Base-by-base conservation (phyloP, 92 coral and sea anemone genomes). In the Palythoa grandiflora region DNA sequence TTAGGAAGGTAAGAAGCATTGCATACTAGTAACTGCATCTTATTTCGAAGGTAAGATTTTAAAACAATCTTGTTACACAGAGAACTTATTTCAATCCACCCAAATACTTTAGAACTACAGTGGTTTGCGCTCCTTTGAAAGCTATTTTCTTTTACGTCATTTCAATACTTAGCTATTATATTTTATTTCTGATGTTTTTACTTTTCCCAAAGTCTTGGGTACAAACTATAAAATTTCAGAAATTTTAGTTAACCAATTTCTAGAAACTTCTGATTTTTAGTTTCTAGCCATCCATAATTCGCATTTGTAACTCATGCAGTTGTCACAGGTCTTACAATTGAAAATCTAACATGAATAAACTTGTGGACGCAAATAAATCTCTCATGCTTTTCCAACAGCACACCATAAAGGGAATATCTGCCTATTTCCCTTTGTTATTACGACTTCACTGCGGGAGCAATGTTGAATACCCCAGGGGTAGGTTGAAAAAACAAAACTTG, bases 321-420 rank as follows among this genome's bases (percentile, higher is more conserved):
- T 28, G 28, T 0, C 28, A 28, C 0, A 28, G 28, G 28, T 28
- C 28, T 28, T 28, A 28, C 50, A 44, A 44, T 44, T 44, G 50
- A 44, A 44, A 44, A 44, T 44, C 6, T 12, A 21, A 68, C 40
- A 0, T 28, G 1, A 68, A 68, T 9, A 20, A 6, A 4, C n/a
- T 28, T 35, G 13, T 20, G 74, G 74, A 6, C 10, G 74, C 8
- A 70, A 35, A 37, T 70, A 28, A 70, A 35, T 35, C 21, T 15
- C 11, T 28, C 5, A 8, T 5, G 39, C 9, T 70, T 13, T 70
- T 36, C 14, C 60, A 65, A 39, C 75, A 81, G 86, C 86, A 66
- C 75, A 81, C 86, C 36, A 81, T 81, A 66, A 81, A 81, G 65
- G 86, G 86, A 15, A 66, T 59, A 53, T 65, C 86, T 16, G 86